A percentile compares a stretch with the other conserved stretches of the same genome.
Evolutionary conservation across 2,113 vertebrate genomes (phyloP).

Genomic region (Dermatemys mawii): DNA sequence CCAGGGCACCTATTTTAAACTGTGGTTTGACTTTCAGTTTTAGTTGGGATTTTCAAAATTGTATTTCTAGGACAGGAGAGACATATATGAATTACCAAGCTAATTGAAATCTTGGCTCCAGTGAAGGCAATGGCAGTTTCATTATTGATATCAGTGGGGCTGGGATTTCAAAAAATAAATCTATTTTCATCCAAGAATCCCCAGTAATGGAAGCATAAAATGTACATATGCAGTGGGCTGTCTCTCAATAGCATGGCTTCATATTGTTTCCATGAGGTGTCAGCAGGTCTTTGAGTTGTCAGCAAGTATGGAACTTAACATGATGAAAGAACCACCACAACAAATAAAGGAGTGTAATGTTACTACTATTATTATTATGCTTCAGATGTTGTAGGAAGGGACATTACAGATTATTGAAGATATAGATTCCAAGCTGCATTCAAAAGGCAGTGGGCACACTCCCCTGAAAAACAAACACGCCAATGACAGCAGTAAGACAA

Average conservation of each 20-base stretch:
- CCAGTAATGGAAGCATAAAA: not conserved
- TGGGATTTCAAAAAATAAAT: not conserved
- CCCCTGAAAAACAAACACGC: not conserved
- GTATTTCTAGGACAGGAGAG: not conserved
- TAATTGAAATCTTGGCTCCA: not conserved
- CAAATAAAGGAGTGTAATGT: not conserved
- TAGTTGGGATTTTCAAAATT: not conserved
- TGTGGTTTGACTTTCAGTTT: not conserved
- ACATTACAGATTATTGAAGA: not conserved
- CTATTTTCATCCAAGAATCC: not conserved
- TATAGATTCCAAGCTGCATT: not conserved
- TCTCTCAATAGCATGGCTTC: not conserved
- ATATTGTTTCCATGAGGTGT: not conserved
- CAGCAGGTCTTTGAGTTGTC: not conserved
- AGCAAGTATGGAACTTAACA: not conserved
- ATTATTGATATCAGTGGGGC: not conserved
- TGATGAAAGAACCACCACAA: not conserved
- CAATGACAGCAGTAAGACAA: not conserved
- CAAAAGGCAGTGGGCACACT: not conserved
- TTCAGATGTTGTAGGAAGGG: not conserved
- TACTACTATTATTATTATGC: not conserved
- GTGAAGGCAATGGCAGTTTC: not conserved
- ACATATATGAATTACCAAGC: not conserved
- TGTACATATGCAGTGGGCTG: not conserved
- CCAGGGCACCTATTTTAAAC: not conserved